A percentile compares a stretch with the other conserved stretches of the same genome.
Conservation (phyloP, 1,140 invertebrate genomes). For the Atopsyche davidsoni region DNA sequence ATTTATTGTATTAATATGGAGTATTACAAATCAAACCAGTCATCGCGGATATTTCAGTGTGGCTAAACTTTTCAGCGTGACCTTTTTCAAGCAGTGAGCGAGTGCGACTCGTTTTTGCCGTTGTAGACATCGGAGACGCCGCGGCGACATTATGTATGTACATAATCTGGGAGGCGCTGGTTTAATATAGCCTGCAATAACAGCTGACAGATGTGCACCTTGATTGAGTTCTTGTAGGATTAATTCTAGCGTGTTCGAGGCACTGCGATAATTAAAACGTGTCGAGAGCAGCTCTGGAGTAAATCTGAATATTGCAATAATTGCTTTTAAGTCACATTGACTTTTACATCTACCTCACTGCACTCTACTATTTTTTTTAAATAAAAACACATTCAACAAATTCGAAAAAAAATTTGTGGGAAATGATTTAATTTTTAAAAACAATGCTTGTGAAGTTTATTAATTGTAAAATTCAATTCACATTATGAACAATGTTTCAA, state of each 20-base stretch:
- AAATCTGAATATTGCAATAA: not conserved
- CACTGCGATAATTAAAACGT: not conserved
- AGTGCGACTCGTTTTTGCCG: constrained; percentile 2
- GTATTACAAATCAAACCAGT: too few species aligned
- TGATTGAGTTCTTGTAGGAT: constrained; percentile 16
- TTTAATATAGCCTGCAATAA: constrained; percentile 24
- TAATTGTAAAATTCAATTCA: too few species aligned
- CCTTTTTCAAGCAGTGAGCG: too few species aligned
- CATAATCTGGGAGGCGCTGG: constrained; percentile 23
- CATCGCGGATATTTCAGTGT: too few species aligned
- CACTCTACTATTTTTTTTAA: not conserved
- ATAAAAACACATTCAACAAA: too few species aligned
- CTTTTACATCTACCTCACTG: not conserved
- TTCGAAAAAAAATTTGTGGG: too few species aligned
- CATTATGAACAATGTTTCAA: too few species aligned
- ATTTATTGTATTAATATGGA: too few species aligned
- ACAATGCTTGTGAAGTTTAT: too few species aligned
- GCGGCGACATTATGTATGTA: constrained; percentile 26
- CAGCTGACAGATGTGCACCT: constrained; percentile 20
- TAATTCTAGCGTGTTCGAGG: not conserved
- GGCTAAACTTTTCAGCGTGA: too few species aligned
- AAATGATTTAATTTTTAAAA: too few species aligned
- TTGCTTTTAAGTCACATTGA: not conserved
- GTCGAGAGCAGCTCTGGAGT: not conserved
- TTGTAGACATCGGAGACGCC: constrained; percentile 6